phyloP scores from a whole-genome alignment of 2,113 vertebrate genomes.

The Clarias gariepinus region DNA sequence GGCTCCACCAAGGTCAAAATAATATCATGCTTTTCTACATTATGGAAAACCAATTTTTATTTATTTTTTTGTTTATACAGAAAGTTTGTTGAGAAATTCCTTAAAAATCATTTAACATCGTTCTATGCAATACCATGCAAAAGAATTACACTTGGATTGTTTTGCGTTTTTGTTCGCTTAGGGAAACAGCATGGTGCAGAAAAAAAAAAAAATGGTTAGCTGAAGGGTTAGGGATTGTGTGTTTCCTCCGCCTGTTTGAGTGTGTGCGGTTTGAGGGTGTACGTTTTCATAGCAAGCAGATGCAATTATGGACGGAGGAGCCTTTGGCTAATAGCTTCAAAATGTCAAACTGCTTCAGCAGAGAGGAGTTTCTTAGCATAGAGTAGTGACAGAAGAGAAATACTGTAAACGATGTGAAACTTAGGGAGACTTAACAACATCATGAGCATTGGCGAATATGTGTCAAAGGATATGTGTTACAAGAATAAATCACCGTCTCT shows the following conservation, averaged over 20 bases:
- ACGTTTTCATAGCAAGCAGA: constrained; percentile 43
- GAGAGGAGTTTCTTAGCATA: constrained; percentile 54
- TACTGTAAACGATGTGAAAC: constrained; percentile 28
- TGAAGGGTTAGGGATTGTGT: background rate
- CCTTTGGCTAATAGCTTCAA: constrained; percentile 55
- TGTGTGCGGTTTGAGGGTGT: background rate
- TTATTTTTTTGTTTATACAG: background rate
- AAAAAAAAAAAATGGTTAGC: background rate
- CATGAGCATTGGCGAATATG: constrained; percentile 34
- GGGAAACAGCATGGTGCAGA: background rate
- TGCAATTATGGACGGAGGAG: constrained; percentile 33
- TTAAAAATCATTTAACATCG: background rate
- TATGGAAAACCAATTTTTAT: background rate
- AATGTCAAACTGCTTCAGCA: constrained; percentile 63
- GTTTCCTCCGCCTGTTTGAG: background rate
- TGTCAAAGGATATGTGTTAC: constrained; percentile 32
- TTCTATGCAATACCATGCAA: background rate
- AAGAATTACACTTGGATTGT: background rate
- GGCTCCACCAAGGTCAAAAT: background rate
- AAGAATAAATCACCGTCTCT: constrained; percentile 32
- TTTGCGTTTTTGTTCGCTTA: background rate
- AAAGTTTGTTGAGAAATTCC: background rate
- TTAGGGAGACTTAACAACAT: constrained; percentile 29
- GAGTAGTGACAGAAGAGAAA: constrained; percentile 30
- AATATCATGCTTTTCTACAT: background rate